Evolutionary conservation across 1,140 invertebrate species (phyloP), one percentile per base, ranked within the genome.

Genomic region (Drosophila orena): DNA sequence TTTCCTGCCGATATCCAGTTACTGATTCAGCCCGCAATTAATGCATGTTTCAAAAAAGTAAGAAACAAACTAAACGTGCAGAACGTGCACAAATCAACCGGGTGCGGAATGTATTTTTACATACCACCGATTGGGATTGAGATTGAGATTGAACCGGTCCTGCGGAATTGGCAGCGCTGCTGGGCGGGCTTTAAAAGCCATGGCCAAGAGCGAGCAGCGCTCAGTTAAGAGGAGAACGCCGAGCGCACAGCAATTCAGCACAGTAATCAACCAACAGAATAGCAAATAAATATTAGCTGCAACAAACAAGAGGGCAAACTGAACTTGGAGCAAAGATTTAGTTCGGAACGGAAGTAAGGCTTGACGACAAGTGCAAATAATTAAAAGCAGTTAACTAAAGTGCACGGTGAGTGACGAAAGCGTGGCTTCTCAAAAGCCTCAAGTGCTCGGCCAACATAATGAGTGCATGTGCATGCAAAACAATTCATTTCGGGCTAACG

Each of bases 341-440:
- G 47, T 77, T 72, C 61, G 59, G 22, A 79, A 69, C 80, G 58
- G 76, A 64, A 85, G 73, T 73, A 62, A 61, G 56, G 59, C 69
- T 38, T 44, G 43, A 74, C 57, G 52, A 79, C 57, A 57, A 85
- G 81, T 85, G 84, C 84, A 80, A 88, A 89, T 77, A 88, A 88
- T 88, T 89, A 68, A 90, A 89, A 46, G 77, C 69, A 77, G 76
- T 77, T 64, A 79, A 68, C 71, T 71, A 69, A 88, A 88, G 84
- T 88, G 85, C 79, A 75, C 71, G 84, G 84, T 88, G 80, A 79
- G 79, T 77, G 75, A 52, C 47, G 3, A 43, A 17, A 7, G 3
- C 62, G 47, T 65, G 59, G 61, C 46, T 20, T 2, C 46, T 44
- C 66, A 79, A 79, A 61, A 60, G 68, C 46, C 7, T 8, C 8